These are phyloP conservation scores for Poecilia gillii DNA, from an alignment of 2,797 vertebrate species.

Conservation along the genomic window DNA sequence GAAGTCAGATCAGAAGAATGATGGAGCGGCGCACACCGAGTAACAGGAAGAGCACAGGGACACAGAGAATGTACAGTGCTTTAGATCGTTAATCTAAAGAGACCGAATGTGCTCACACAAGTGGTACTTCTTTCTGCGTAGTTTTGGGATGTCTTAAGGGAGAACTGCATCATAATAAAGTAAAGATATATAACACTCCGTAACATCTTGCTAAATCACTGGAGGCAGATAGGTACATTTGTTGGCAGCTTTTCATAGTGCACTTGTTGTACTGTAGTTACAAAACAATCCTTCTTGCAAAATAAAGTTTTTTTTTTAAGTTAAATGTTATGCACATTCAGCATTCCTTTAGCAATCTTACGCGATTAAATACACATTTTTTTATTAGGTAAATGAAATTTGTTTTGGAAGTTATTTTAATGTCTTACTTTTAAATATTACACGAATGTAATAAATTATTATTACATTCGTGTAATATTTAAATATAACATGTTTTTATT, in stretches of 20 bases:
- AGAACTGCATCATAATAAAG: not conserved
- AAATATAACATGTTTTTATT: not conserved
- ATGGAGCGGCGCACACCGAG: conserved; percentile 1
- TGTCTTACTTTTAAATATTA: not conserved
- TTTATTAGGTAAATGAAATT: not conserved
- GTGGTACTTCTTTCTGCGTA: not conserved
- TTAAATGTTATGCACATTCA: not conserved
- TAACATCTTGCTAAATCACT: not conserved
- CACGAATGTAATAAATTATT: too few relatives aligned
- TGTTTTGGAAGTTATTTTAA: not conserved
- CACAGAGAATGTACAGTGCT: not conserved
- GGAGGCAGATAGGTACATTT: not conserved
- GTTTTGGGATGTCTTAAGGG: not conserved
- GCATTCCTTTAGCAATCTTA: not conserved
- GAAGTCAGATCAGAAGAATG: conserved; percentile 27
- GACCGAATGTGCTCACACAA: not conserved
- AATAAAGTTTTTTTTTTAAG: not conserved
- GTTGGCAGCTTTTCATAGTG: not conserved
- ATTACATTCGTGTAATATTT: too few relatives aligned
- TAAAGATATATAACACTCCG: not conserved
- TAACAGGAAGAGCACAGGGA: not conserved
- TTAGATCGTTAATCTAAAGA: not conserved
- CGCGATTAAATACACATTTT: not conserved
- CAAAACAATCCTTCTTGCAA: not conserved
- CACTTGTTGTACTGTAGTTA: not conserved